phyloP scores from a whole-genome alignment of 53 echinoderm and acorn worm genomes.

The Antedon mediterranea region DNA sequence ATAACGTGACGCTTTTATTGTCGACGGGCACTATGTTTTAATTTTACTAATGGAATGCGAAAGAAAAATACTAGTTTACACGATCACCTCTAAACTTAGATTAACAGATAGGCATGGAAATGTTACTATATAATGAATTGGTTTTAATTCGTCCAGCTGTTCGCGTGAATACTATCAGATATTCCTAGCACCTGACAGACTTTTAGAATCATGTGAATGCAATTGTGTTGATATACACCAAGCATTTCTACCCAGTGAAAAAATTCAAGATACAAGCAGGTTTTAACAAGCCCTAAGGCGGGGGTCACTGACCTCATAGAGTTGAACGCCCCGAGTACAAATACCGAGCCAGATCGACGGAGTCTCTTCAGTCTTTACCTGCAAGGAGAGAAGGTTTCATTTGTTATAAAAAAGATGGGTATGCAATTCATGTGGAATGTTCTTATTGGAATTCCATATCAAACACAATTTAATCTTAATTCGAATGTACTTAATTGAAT shows the following conservation, averaged over 20 bases:
- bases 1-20: background rate
- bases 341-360: slow-evolving; percentile 93
- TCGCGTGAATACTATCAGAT: background rate
- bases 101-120: background rate
- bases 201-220: background rate
- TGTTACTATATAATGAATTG: slow-evolving; percentile 1
- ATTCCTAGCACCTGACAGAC: background rate
- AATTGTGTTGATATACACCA: background rate
- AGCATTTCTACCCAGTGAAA: background rate
- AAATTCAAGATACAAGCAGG: background rate
- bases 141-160: background rate
- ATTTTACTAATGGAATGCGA: background rate
- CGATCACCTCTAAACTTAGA: background rate
- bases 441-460: too few species aligned
- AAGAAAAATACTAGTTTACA: background rate
- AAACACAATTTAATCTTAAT: too few species aligned
- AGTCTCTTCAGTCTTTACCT: slow-evolving; percentile 86
- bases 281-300: background rate
- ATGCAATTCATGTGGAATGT: too few species aligned
- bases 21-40: background rate
- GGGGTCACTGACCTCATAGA: slow-evolving; percentile 73
- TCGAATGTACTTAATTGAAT: too few species aligned
- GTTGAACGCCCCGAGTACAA: slow-evolving; percentile 85
- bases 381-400: background rate
- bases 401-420: background rate